Evolutionary conservation across 1,140 invertebrate genomes (phyloP), one percentile per base, ranked within the genome.

Genomic region (Colletes gigas): DNA sequence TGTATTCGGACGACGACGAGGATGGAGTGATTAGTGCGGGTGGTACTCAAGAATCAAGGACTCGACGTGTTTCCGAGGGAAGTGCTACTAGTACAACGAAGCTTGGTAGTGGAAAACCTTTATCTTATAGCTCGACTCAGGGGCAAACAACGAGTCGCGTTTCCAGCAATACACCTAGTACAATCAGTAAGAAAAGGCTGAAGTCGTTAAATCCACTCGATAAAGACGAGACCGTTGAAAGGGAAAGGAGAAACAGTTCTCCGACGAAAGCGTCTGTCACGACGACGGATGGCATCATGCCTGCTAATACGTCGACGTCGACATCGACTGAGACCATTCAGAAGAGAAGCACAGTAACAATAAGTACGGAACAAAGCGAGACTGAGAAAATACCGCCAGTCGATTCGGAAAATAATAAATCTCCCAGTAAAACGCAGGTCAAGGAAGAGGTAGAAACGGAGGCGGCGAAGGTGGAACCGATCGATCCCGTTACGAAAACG

Each of bases 1-100:
- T 93, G 78, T 92, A 94, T 84, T 95, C 95, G 1, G 94, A 95
- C 71, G 95, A 96, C 50, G 95, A 95, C n/a, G 93, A 94, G 2
- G 93, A 94, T 1, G 87, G 84, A 8, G 76, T 78, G 44, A 81
- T 78, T 15, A 81, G 63, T 70, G 84, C 69, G 5, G 83, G 86
- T 63, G 81, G 85, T 77, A 73, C 78, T 17, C 83, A 89, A 21
- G 90, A 90, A 54, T 62, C 87, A 1, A 84, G 92, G 73, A 86
- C 87, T 47, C 86, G 93, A 30, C 88, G 91, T 15, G 88, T 92
- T 5, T 93, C 92, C 12, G 93, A 94, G 74, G 91, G 92, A 17
- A 92, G 88, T 66, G 77, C 86, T 55, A 79, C 83, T 10, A 85
- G 76, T 17, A 79, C 77, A 82, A 71, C 66, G 15, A 90, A 79